phyloP scores from a whole-genome alignment of 2,888 invertebrate species.

The Archips crataeganus region DNA sequence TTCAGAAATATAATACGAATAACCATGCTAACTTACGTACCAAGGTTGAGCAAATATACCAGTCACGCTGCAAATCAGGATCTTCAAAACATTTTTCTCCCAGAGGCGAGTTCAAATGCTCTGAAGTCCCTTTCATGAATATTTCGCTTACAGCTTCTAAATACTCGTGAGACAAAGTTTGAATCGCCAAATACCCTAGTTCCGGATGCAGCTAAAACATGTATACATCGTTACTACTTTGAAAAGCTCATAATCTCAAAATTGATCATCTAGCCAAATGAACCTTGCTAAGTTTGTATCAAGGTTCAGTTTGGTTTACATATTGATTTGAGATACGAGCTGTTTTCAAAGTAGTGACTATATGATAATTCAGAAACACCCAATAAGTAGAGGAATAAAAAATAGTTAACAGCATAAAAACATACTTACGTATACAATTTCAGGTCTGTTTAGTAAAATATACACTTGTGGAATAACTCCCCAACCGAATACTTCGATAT shows the following conservation, averaged over 20 bases:
- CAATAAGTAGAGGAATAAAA: constrained; percentile 27
- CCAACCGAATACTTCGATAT: constrained; percentile 84
- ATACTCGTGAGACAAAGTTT: constrained; percentile 70
- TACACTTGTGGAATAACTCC: constrained; percentile 87
- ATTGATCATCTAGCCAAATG: no score
- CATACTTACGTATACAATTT: constrained; percentile 59
- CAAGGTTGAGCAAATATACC: constrained; percentile 75
- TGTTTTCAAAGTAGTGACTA: no score
- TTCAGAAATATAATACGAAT: no score
- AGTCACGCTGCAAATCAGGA: constrained; percentile 63
- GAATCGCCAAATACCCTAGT: constrained; percentile 81
- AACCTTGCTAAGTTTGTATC: no score
- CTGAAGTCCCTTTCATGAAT: constrained; percentile 57
- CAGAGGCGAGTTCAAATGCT: constrained; percentile 68
- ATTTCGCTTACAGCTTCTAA: constrained; percentile 68
- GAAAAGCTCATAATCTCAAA: no score
- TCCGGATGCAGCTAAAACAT: constrained; percentile 61
- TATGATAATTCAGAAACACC: constrained; percentile 20
- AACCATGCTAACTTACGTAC: constrained; percentile 50
- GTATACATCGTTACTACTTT: constrained; percentile 2
- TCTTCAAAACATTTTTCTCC: constrained; percentile 76
- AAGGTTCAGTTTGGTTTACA: no score
- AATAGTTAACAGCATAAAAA: background rate
- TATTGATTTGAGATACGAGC: no score
- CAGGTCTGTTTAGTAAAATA: constrained; percentile 76